Evolutionary conservation across 2,113 vertebrate genomes (phyloP).

Genomic region (Microtus richardsoni): DNA sequence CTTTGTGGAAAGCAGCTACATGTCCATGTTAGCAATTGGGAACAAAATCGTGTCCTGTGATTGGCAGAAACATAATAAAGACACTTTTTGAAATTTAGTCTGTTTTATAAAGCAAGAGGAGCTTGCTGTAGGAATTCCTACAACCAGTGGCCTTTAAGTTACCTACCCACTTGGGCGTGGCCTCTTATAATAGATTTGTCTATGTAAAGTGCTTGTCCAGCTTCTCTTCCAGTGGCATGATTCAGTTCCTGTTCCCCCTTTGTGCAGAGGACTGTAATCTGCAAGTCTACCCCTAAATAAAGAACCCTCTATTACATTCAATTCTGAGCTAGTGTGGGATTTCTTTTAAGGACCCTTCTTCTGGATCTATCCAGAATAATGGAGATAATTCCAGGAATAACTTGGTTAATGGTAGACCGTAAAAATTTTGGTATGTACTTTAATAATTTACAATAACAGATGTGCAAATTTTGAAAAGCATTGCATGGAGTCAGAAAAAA

Average conservation of each 20-base stretch:
- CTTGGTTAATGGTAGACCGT: slow-evolving; percentile 50
- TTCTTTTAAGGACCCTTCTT: too few relatives aligned
- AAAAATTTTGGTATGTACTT: slow-evolving; percentile 3
- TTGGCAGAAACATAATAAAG: background rate
- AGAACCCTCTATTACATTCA: too few relatives aligned
- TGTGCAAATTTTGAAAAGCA: slow-evolving; percentile 36
- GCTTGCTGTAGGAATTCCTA: too few relatives aligned
- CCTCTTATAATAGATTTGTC: too few relatives aligned
- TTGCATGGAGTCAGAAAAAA: slow-evolving; percentile 29
- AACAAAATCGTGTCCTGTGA: background rate
- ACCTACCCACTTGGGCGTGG: too few relatives aligned
- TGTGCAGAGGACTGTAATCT: too few relatives aligned
- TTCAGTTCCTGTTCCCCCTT: too few relatives aligned
- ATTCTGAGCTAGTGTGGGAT: too few relatives aligned
- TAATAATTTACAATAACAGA: slow-evolving; percentile 43
- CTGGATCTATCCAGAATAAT: slow-evolving; percentile 8
- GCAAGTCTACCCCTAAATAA: too few relatives aligned
- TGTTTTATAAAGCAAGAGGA: slow-evolving; percentile 44
- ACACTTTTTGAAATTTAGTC: slow-evolving; percentile 19
- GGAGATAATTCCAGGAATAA: slow-evolving; percentile 57
- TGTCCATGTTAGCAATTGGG: background rate
- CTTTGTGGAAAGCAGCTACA: background rate
- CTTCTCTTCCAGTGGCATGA: too few relatives aligned
- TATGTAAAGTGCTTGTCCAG: too few relatives aligned
- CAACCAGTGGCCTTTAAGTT: too few relatives aligned